These are phyloP conservation scores for Lasioglossum morio DNA, from an alignment of 2,888 invertebrate species.

Conservation along the genomic window DNA sequence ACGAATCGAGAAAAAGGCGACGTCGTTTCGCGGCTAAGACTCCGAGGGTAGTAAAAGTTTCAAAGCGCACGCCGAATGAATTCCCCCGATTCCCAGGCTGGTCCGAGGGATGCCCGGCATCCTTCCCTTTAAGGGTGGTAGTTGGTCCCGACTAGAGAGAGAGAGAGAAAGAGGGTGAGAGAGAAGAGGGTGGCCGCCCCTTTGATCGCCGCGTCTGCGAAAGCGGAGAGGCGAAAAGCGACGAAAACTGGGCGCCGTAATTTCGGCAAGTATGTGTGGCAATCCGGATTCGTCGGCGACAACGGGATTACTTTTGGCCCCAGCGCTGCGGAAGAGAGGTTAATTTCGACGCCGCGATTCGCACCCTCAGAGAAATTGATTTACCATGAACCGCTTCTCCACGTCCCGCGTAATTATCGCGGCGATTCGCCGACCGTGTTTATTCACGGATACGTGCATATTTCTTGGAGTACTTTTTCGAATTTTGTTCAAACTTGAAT, in stretches of 20 bases:
- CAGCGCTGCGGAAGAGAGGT: neutral
- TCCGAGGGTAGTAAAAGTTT: neutral
- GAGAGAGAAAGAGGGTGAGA: neutral
- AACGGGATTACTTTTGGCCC: conserved; percentile 24
- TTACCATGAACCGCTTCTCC: neutral
- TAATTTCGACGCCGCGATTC: conserved; percentile 20
- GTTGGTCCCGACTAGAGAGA: neutral
- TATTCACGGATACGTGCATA: neutral
- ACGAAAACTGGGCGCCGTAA: conserved; percentile 22
- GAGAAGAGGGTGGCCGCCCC: neutral
- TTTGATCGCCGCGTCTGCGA: conserved; percentile 29
- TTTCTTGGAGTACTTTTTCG: no score
- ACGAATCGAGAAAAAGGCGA: neutral
- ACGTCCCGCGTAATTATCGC: neutral
- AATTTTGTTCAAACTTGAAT: no score
- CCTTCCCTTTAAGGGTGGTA: conserved; percentile 9
- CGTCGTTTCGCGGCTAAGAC: neutral
- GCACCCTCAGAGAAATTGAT: conserved; percentile 11
- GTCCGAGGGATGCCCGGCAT: conserved; percentile 4
- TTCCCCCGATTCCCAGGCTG: conserved; percentile 18
- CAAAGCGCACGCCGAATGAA: conserved; percentile 8
- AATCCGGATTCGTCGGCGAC: conserved; percentile 26
- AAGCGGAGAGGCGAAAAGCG: conserved; percentile 6
- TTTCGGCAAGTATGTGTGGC: conserved; percentile 33
- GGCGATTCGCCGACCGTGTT: neutral